Percentiles rank a stretch among this genome's conserved stretches.
Conservation (phyloP, 64 coral and sea anemone species). For the Montipora foliosa region DNA sequence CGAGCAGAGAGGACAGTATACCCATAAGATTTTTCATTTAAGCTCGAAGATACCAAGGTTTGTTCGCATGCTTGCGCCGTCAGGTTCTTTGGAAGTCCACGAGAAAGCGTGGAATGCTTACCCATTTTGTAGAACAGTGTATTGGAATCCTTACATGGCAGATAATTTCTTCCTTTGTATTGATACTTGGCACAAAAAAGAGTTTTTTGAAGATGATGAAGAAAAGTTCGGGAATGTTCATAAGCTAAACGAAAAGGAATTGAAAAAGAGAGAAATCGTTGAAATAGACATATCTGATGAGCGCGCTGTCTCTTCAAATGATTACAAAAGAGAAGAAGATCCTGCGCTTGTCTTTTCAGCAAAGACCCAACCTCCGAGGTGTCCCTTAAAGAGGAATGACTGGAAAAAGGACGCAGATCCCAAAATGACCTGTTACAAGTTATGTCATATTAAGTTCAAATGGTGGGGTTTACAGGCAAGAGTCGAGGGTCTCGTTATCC, state of each 20-base stretch:
- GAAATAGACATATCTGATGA: conserved; percentile 71
- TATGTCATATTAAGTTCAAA: conserved; percentile 88
- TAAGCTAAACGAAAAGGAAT: conserved; percentile 13
- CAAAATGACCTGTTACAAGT: conserved; percentile 96
- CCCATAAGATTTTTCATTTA: conserved; percentile 86
- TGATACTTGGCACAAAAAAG: conserved; percentile 83
- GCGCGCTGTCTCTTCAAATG: neutral
- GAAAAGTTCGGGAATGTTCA: conserved; percentile 69
- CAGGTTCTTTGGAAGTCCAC: conserved; percentile 73
- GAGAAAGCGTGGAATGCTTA: conserved; percentile 93
- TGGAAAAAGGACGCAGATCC: conserved; percentile 46
- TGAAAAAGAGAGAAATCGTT: conserved; percentile 65
- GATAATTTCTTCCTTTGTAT: conserved; percentile 69
- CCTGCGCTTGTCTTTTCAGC: conserved; percentile 77
- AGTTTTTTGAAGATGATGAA: conserved; percentile 22
- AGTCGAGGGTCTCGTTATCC: conserved; percentile 72
- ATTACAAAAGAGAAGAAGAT: conserved; percentile 97
- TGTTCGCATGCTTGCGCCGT: conserved; percentile 56
- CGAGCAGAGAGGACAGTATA: conserved; percentile 67
- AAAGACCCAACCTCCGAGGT: conserved; percentile 71
- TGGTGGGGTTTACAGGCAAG: conserved; percentile 85
- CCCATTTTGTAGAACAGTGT: conserved; percentile 83
- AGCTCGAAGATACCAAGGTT: conserved; percentile 54
- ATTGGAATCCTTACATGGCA: conserved; percentile 83
- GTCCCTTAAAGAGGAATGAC: conserved; percentile 54